Percentiles rank a stretch among this genome's conserved stretches.
Evolutionary conservation across 2,797 vertebrate genomes (phyloP).

Genomic region (Tadarida brasiliensis): DNA sequence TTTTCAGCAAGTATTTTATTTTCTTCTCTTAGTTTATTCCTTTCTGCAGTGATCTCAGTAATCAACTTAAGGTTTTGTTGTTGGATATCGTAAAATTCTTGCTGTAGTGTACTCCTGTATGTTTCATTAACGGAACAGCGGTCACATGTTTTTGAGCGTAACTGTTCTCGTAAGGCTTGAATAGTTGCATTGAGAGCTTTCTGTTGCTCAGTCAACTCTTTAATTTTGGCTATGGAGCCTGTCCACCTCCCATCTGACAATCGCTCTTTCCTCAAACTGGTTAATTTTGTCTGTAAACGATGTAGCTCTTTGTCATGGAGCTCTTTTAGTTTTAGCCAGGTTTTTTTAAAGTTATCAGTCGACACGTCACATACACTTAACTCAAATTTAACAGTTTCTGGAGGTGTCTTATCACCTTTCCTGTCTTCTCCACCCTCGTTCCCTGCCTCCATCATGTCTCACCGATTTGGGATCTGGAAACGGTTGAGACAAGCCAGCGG

Average conservation of each 20-base stretch:
- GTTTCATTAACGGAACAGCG: slow-evolving; percentile 20
- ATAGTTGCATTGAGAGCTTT: neutral
- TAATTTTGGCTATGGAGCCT: neutral
- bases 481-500: rapidly evolving
- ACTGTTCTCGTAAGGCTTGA: neutral
- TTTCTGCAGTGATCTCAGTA: slow-evolving; percentile 59
- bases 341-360: slow-evolving; percentile 35
- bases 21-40: slow-evolving; percentile 65
- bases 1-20: slow-evolving; percentile 45
- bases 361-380: neutral
- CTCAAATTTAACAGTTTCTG: rapidly evolving
- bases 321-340: slow-evolving; percentile 62
- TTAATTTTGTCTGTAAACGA: slow-evolving; percentile 54
- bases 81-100: slow-evolving; percentile 42
- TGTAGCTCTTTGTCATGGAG: slow-evolving; percentile 61
- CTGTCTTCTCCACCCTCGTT: neutral
- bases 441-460: neutral
- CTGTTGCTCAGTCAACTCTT: neutral
- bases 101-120: neutral
- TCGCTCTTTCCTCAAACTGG: neutral
- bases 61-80: slow-evolving; percentile 27
- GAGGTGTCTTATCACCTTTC: neutral
- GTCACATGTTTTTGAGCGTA: slow-evolving; percentile 35
- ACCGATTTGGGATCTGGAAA: neutral
- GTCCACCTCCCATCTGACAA: neutral